A percentile compares a stretch with the other conserved stretches of the same genome.
Evolutionary conservation across 2,113 vertebrate genomes (phyloP).

Genomic region (Oreocharis arfaki): DNA sequence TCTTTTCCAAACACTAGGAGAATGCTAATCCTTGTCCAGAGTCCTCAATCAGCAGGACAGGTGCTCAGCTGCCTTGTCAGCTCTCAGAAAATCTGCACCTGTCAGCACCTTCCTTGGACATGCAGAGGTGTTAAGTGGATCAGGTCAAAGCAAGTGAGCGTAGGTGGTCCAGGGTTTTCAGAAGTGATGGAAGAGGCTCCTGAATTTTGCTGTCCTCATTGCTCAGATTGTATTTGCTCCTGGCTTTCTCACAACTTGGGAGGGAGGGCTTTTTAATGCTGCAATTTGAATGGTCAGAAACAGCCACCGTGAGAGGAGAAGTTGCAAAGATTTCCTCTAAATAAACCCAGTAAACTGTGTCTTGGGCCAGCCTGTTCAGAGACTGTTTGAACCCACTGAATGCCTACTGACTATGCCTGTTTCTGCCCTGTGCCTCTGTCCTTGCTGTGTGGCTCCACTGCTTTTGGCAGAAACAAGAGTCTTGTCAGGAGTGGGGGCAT

Average conservation of each 20-base stretch:
- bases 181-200: background rate
- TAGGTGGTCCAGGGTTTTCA: background rate
- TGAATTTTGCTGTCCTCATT: background rate
- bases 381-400: background rate
- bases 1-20: background rate
- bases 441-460: background rate
- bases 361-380: background rate
- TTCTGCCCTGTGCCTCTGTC: background rate
- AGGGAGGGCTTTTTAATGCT: background rate
- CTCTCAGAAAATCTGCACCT: background rate
- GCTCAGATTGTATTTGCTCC: background rate
- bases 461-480: background rate
- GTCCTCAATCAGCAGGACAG: background rate
- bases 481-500: accelerated
- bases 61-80: background rate
- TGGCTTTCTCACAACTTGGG: background rate
- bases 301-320: background rate
- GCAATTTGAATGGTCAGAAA: background rate
- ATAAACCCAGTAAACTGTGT: background rate
- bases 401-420: background rate
- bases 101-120: background rate
- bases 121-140: background rate
- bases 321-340: background rate
- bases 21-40: background rate
- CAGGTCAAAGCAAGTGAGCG: background rate